Evolutionary conservation across 2,797 vertebrate genomes (phyloP), one percentile per base, ranked within the genome.

Genomic region (Microtus agrestis): DNA sequence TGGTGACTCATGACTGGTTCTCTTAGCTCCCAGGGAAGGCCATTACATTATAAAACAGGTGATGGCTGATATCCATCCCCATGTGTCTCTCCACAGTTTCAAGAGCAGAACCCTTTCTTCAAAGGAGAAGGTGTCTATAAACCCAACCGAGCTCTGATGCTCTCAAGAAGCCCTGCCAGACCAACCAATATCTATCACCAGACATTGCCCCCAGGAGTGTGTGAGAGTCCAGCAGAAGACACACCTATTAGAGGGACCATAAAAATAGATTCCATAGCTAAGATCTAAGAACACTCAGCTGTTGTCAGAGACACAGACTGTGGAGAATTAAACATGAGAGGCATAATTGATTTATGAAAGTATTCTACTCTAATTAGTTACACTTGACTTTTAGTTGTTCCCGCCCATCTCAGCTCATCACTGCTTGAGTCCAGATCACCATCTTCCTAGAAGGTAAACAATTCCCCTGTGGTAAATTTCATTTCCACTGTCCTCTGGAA

Each of bases 271-370:
- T 59, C 48, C 29, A 51, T 19, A 12, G 43, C 54, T 65, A 23
- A n/a, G 77, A 81, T 21, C 34, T 5, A 48, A 29, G 63, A 91
- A 76, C 37, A 63, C 76, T 1, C 4, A 91, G 9, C 2, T 84
- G 37, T 61, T 12, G n/a, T 85, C 77, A 87, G 51, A 71, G 86
- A 95, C 76, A 95, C 11, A 73, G 92, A 82, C 5, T 69, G 27
- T 7, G 43, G 40, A 19, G 61, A 91, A 63, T 3, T 56, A 27
- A 93, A 74, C 82, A 71, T 46, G 34, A 73, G 67, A 94, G 37
- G n/a, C 12, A 2, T 76, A 73, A 51, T 31, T 59, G 67, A 77
- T 23, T 92, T 93, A 29, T 40, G 21, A 93, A 87, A 23, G 2
- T 14, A 65, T 61, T 80, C 61, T 15, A 11, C 56, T 69, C n/a